Conservation (phyloP, 2,113 vertebrate genomes). For the Syrrhaptes paradoxus region DNA sequence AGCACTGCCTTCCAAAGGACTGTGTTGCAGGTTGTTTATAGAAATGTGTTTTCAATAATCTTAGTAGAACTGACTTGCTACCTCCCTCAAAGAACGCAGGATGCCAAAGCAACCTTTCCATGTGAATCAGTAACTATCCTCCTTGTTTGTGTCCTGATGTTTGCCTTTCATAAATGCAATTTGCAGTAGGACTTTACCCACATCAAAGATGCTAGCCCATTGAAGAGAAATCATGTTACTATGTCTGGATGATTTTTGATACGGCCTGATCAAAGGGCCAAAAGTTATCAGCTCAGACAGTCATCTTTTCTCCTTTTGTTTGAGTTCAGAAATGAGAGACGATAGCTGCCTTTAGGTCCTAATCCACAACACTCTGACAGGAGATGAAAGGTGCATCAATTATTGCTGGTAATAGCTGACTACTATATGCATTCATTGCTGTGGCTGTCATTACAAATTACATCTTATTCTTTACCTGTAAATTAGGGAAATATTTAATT, state of each 20-base stretch:
- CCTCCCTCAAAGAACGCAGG: background rate
- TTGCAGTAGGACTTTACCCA: conserved; percentile 75
- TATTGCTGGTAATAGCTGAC: conserved; percentile 84
- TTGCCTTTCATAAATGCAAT: conserved; percentile 81
- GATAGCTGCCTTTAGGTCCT: conserved; percentile 86
- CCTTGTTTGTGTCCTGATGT: conserved; percentile 32
- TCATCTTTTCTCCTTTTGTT: conserved; percentile 82
- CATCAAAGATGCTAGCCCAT: conserved; percentile 87
- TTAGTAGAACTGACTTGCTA: conserved; percentile 11
- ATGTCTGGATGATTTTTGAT: conserved; percentile 79
- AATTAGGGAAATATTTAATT: conserved; percentile 1
- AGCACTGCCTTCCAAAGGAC: background rate
- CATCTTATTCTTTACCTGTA: background rate
- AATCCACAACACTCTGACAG: conserved; percentile 80
- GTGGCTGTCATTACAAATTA: conserved; percentile 68
- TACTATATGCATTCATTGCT: conserved; percentile 62
- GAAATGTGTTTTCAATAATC: conserved; percentile 15
- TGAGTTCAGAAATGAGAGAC: conserved; percentile 87
- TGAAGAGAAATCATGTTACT: conserved; percentile 82
- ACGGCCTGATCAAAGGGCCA: conserved; percentile 89
- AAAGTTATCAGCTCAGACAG: conserved; percentile 85
- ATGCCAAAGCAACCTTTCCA: background rate
- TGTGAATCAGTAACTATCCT: conserved; percentile 17
- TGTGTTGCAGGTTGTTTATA: conserved; percentile 1
- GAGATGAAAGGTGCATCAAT: conserved; percentile 90